Evolutionary conservation across 2,113 vertebrate species (phyloP).

Genomic region (Dendrocopos noguchii): DNA sequence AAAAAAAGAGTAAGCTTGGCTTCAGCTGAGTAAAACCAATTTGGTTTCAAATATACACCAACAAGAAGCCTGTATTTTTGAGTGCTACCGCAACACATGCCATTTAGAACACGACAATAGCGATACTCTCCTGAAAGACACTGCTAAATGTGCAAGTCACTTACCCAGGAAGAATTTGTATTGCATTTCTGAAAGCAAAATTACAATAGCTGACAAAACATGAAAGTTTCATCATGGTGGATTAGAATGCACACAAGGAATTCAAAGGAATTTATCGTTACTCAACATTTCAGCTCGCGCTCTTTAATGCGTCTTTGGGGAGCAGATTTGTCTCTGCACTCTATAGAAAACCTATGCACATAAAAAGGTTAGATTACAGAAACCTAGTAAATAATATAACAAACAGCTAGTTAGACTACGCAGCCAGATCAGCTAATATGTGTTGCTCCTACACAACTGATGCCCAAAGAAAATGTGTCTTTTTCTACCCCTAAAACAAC

Average conservation of each 20-base stretch:
- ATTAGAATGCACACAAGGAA: conserved; percentile 69
- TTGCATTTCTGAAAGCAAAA: conserved; percentile 79
- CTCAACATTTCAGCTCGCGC: conserved; percentile 76
- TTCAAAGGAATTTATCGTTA: conserved; percentile 76
- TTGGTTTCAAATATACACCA: conserved; percentile 65
- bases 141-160: conserved; percentile 71
- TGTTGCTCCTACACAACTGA: background rate
- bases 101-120: conserved; percentile 69
- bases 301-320: conserved; percentile 71
- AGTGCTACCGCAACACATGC: conserved; percentile 68
- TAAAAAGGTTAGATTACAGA: conserved; percentile 61
- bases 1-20: conserved; percentile 62
- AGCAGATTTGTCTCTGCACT: conserved; percentile 73
- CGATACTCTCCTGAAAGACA: conserved; percentile 71
- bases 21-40: conserved; percentile 70
- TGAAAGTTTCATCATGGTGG: conserved; percentile 76
- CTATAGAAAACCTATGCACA: conserved; percentile 57
- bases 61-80: conserved; percentile 66
- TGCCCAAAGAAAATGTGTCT: background rate
- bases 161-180: conserved; percentile 73
- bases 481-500: background rate
- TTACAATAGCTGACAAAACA: conserved; percentile 84
- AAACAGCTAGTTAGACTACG: conserved; percentile 57
- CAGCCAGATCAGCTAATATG: conserved; percentile 21
- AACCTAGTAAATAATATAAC: conserved; percentile 73